These are phyloP conservation scores for Chaetodon trifasciatus DNA, from an alignment of 2,797 vertebrate species.

Conservation along the genomic window DNA sequence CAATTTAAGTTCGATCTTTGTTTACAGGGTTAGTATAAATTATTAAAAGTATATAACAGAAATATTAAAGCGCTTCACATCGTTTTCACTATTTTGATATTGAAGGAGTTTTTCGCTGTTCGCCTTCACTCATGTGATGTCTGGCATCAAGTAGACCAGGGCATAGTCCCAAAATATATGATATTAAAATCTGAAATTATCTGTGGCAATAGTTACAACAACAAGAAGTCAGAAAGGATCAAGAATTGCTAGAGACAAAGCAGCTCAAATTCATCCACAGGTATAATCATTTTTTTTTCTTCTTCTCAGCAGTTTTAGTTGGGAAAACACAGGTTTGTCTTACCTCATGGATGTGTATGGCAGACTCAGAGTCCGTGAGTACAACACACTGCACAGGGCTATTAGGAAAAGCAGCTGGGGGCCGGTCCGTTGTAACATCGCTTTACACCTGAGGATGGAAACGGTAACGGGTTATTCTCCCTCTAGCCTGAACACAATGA, in stretches of 20 bases:
- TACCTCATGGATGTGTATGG: constrained; percentile 90
- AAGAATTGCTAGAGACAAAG: background rate
- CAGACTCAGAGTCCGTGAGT: constrained; percentile 88
- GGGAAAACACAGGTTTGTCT: constrained; percentile 37
- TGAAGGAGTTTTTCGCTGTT: background rate
- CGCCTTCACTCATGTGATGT: background rate
- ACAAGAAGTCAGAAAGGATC: background rate
- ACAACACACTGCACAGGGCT: constrained; percentile 88
- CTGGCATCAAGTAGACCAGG: background rate
- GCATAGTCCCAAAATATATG: background rate
- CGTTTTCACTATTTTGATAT: background rate
- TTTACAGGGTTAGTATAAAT: background rate
- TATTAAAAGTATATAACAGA: background rate
- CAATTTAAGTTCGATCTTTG: background rate
- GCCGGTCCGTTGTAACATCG: constrained; percentile 91
- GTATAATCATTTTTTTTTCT: background rate
- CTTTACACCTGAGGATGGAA: constrained; percentile 77
- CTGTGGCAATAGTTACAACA: background rate
- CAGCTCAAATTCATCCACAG: background rate
- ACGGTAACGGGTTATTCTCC: constrained; percentile 10
- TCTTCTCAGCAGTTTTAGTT: accelerated
- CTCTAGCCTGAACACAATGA: background rate
- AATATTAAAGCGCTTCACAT: background rate
- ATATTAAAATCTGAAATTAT: background rate
- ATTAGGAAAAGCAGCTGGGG: constrained; percentile 90